Base-by-base conservation (phyloP, 2,797 vertebrate genomes). In the Oreochromis mossambicus region DNA sequence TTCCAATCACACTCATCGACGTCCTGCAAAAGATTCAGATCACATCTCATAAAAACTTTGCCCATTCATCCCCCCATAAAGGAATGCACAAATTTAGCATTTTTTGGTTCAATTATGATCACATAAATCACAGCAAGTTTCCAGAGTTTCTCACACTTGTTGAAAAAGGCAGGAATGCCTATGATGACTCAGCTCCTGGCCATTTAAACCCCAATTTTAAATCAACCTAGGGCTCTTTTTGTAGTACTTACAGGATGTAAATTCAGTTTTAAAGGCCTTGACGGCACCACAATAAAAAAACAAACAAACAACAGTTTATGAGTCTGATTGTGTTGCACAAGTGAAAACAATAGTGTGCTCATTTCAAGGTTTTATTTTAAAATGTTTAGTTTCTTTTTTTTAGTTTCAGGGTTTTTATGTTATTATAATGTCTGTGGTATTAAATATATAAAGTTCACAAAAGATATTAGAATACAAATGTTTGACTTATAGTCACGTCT, bases 51-150 rank as follows among this genome's bases (percentile, higher is more conserved):
- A 32, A 13, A 46, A 48, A 8, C 41, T 0, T 24, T 5, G 8
- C 36, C 14, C 1, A 0, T 46, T 46, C 2, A 10, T 17, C 8
- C 4, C 14, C 0, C 5, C 9, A 24, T 46, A 10, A 26, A 7
- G 32, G 2, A 14, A 63, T n/a, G 32, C 19, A 36, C 3, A 41
- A 41, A 66, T 66, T 41, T 24, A 66, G 4, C n/a, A 41, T 66
- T 41, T 21, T 66, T 41, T 11, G 34, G n/a, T 21, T 1, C n/a
- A 14, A 17, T 46, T 70, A 46, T 73, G 41, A 48, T 29, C 24
- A 48, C 43, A 26, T 70, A 11, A 70, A 70, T 70, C 66, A 46
- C 41, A 17, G 3, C 7, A 26, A 43, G 8, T 43, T 46, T 41
- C 38, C 0, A 68, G 21, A 17, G 21, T 48, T 73, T 73, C 38